Conservation (phyloP, 2,113 vertebrate species). For the Ammodramus savannarum region DNA sequence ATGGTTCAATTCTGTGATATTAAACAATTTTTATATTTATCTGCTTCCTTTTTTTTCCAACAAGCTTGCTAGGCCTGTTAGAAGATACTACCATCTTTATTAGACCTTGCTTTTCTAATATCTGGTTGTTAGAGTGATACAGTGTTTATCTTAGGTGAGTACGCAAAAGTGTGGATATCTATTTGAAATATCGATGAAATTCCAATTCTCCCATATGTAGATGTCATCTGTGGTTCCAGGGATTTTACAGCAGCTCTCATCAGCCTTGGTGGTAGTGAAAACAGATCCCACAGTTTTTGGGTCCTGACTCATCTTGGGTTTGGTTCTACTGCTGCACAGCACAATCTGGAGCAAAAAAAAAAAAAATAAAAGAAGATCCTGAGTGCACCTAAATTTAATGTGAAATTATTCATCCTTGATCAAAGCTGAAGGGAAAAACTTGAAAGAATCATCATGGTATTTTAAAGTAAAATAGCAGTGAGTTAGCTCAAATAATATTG, state of each 20-base stretch:
- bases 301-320: not conserved
- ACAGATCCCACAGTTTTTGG: not conserved
- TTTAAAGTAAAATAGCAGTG: not conserved
- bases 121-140: not conserved
- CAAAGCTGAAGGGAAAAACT: not conserved
- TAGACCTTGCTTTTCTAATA: not conserved
- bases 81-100: not conserved
- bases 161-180: not conserved
- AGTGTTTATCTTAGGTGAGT: not conserved
- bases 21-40: not conserved
- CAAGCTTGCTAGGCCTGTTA: not conserved
- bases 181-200: not conserved
- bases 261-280: not conserved
- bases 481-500: not conserved
- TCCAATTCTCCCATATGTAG: not conserved
- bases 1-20: not conserved
- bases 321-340: not conserved
- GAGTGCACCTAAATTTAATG: not conserved
- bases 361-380: not conserved
- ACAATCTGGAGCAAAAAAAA: not conserved
- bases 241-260: not conserved
- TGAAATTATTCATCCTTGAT: not conserved
- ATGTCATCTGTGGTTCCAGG: not conserved
- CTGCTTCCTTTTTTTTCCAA: not conserved
- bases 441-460: not conserved